phyloP scores from a whole-genome alignment of 2,113 vertebrate genomes.

The Chunga burmeisteri region DNA sequence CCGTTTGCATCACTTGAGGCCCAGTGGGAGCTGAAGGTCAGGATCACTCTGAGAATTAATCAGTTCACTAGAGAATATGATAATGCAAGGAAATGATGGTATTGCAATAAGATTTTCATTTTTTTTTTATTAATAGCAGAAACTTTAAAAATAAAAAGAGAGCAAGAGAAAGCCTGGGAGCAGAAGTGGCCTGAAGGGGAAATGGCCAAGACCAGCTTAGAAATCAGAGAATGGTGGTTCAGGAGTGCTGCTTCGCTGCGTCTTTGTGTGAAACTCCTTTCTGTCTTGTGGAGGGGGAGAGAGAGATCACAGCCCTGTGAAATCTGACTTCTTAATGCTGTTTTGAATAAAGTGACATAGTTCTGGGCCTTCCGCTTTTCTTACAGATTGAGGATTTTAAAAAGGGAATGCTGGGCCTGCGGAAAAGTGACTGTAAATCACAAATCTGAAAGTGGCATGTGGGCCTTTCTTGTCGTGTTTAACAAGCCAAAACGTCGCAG shows the following conservation, averaged over 20 bases:
- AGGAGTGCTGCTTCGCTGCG: not conserved
- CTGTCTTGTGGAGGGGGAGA: not conserved
- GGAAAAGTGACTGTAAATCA: not conserved
- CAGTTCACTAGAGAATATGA: conserved; percentile 5
- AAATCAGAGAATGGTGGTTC: not conserved
- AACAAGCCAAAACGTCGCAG: not conserved
- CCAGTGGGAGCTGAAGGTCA: conserved; percentile 13
- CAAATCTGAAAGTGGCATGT: not conserved
- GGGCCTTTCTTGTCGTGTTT: not conserved
- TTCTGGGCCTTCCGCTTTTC: not conserved
- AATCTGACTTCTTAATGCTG: not conserved
- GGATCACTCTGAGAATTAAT: not conserved
- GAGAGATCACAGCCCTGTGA: not conserved
- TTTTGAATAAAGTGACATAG: not conserved
- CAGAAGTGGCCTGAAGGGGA: not conserved
- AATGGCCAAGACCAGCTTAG: not conserved
- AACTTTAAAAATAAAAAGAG: conserved; percentile 24
- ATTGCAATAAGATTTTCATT: not conserved
- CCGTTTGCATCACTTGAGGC: conserved; percentile 19
- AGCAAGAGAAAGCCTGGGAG: not conserved
- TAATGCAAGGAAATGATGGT: not conserved
- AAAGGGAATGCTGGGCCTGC: not conserved
- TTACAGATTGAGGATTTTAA: not conserved
- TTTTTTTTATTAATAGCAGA: not conserved
- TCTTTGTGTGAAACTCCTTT: not conserved